phyloP scores from a whole-genome alignment of 2,797 vertebrate species.

The Dermochelys coriacea region DNA sequence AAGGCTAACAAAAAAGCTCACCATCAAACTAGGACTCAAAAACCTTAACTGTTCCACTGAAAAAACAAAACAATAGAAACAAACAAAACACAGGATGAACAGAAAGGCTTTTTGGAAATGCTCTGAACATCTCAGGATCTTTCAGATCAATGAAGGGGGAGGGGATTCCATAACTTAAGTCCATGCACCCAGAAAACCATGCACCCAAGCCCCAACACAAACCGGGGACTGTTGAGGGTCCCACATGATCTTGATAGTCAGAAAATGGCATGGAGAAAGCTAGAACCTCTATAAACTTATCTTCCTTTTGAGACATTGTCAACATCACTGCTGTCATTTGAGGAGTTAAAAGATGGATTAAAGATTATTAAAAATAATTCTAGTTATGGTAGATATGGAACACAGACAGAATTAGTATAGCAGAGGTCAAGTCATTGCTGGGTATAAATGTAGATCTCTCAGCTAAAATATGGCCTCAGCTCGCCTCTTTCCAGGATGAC shows the following conservation, averaged over 20 bases:
- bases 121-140: neutral
- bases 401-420: neutral
- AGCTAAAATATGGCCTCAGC: neutral
- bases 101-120: accelerated
- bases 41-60: accelerated
- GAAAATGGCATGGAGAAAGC: neutral
- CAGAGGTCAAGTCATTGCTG: neutral
- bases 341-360: neutral
- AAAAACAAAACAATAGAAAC: neutral
- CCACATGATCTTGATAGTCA: neutral
- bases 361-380: neutral
- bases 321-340: neutral
- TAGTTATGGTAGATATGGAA: neutral
- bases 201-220: neutral
- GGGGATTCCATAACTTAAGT: neutral
- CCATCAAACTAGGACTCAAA: neutral
- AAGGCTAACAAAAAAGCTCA: neutral
- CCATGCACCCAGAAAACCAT: neutral
- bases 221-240: neutral
- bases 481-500: neutral
- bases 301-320: neutral
- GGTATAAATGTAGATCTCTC: neutral
- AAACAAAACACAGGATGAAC: neutral
- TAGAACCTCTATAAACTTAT: neutral
- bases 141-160: neutral